Evolutionary conservation across 2,888 invertebrate species (phyloP).

Genomic region (Abrostola tripartita): DNA sequence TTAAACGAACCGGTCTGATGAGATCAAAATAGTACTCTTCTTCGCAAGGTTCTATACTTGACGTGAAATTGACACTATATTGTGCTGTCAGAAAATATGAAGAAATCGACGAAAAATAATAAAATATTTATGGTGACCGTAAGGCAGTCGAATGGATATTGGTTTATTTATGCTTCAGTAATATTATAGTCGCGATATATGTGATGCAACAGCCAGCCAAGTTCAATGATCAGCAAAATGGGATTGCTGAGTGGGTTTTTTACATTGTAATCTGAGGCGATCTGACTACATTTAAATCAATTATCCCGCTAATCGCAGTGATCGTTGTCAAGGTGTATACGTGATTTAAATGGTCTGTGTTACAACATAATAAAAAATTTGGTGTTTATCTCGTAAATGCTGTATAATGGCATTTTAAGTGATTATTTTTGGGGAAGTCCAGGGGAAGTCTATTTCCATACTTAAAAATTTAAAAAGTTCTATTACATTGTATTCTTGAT

Average conservation of each 20-base stretch:
- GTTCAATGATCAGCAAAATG: not conserved
- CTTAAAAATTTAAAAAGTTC: no score
- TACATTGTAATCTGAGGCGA: not conserved
- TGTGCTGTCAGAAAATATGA: conserved; percentile 15
- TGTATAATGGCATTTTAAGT: no score
- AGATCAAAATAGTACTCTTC: no score
- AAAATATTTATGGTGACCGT: conserved; percentile 30
- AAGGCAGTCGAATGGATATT: conserved; percentile 25
- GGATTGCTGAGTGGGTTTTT: not conserved
- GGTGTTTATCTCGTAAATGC: no score
- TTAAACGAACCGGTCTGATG: no score
- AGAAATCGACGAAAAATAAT: conserved; percentile 18
- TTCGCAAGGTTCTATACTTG: not conserved
- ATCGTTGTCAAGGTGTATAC: not conserved
- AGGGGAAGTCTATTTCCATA: no score
- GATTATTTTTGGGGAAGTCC: no score
- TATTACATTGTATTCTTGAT: no score
- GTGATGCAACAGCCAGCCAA: not conserved
- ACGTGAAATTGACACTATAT: conserved; percentile 26
- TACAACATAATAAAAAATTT: not conserved
- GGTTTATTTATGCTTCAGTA: conserved; percentile 21
- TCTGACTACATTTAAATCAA: not conserved
- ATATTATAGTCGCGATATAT: conserved; percentile 8
- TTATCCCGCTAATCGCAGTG: not conserved
- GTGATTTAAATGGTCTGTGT: not conserved